Conservation (phyloP, 2,888 invertebrate genomes). For the Parasteatoda lunata region DNA sequence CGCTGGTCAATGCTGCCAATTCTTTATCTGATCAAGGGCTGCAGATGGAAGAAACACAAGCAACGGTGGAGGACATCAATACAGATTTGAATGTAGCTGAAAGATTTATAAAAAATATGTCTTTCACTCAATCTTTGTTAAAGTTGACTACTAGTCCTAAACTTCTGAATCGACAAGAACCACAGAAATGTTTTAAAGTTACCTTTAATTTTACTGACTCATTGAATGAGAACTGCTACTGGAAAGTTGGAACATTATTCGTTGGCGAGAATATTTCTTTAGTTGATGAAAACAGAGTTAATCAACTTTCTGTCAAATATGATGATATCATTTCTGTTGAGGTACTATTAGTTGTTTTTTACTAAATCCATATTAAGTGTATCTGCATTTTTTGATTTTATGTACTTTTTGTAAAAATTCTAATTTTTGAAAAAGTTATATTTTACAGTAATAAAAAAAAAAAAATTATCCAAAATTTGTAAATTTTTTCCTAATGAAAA, state of each 20-base stretch:
- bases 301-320: not conserved
- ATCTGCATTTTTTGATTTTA: not conserved
- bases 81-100: conserved; percentile 36
- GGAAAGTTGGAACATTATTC: conserved; percentile 44
- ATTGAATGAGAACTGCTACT: not conserved
- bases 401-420: too few relatives aligned
- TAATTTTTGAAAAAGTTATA: too few relatives aligned
- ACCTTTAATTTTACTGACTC: conserved; percentile 21
- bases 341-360: not conserved
- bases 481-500: too few relatives aligned
- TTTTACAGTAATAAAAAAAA: too few relatives aligned
- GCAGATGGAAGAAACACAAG: conserved; percentile 47
- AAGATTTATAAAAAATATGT: conserved; percentile 24
- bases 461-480: too few relatives aligned
- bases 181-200: conserved; percentile 23
- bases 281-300: conserved; percentile 21
- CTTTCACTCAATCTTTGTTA: conserved; percentile 1
- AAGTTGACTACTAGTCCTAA: not conserved
- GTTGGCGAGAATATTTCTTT: conserved; percentile 18
- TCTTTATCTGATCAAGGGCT: conserved; percentile 41
- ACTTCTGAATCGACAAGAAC: not conserved
- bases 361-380: not conserved
- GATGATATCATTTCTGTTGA: not conserved
- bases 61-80: conserved; percentile 39
- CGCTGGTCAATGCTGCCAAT: conserved; percentile 42